Evolutionary conservation across 1,140 invertebrate species (phyloP).

Genomic region (Drosophila orena): DNA sequence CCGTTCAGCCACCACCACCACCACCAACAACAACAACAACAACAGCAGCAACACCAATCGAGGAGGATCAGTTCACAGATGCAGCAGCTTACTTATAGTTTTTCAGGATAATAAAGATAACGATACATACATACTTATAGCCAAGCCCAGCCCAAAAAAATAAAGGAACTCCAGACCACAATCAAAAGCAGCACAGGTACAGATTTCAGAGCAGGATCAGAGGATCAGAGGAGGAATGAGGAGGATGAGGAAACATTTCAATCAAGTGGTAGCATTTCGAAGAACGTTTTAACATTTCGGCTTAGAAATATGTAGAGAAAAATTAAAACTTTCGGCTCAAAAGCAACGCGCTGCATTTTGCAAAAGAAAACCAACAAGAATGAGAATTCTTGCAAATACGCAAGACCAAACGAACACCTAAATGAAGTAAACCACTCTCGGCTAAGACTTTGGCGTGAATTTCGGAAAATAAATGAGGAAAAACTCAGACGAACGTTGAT

Average conservation of each 20-base stretch:
- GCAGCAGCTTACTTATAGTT: conserved; percentile 46
- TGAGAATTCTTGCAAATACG: conserved; percentile 14
- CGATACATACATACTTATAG: conserved; percentile 37
- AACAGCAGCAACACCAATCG: conserved; percentile 24
- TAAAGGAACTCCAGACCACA: conserved; percentile 18
- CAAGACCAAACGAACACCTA: conserved; percentile 27
- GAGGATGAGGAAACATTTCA: conserved; percentile 29
- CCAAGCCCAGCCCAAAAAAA: conserved; percentile 7
- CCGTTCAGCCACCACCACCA: conserved; percentile 49
- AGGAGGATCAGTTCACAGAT: conserved; percentile 53
- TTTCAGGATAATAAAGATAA: conserved; percentile 14
- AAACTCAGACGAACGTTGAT: conserved; percentile 26
- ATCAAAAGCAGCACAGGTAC: conserved; percentile 19
- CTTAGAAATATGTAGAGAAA: conserved; percentile 43
- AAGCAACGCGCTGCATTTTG: conserved; percentile 52
- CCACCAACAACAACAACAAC: conserved; percentile 28
- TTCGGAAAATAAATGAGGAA: conserved; percentile 58
- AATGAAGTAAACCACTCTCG: conserved; percentile 62
- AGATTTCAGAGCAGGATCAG: conserved; percentile 48
- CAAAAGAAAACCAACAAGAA: conserved; percentile 30
- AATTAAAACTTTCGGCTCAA: conserved; percentile 46
- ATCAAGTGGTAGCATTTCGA: conserved; percentile 60
- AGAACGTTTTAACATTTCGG: conserved; percentile 60
- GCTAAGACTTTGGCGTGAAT: conserved; percentile 78
- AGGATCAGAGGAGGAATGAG: conserved; percentile 21